Base-by-base conservation (phyloP, 1,140 invertebrate species). In the Telenomus remus region DNA sequence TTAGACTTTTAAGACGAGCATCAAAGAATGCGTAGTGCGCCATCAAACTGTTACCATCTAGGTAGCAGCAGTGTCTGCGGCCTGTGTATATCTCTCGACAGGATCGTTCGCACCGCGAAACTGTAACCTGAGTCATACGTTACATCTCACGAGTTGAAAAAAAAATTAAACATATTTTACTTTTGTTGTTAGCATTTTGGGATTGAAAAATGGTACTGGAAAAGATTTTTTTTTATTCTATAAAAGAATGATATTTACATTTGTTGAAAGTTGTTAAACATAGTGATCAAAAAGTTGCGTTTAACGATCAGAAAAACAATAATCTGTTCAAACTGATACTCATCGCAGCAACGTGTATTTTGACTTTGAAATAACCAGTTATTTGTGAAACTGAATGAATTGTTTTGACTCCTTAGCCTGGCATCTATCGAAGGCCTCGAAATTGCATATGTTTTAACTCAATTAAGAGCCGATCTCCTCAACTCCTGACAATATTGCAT, bases 21-120 rank as follows among this genome's bases (percentile, higher is more conserved):
- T 72, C 65, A 65, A 73, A 57, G 42, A 59, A 56, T 49, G 59
- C 55, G 43, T 57, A 12, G 68, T 19, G 6, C 47, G 37, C 42
- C 68, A 64, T 72, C 69, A 64, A 47, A 65, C 54, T 64, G 69
- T 72, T 65, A 43, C 47, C 60, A 72, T 72, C 60, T 50, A 65
- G 60, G 64, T 65, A 60, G 60, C 14, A 12, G 19, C 19, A 4
- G 19, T 59, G 54, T 42, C 57, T 44, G 60, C 80, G 80, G 76
- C 76, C 81, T 53, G 51, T 69, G 72, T 82, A 78, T 83, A 84
- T 85, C 82, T 84, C 59, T 84, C 78, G 75, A 49, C 78, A 79
- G 64, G 78, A 84, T 84, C 82, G 78, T 78, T 76, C 76, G 71
- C 71, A 72, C 60, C 53, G 64, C 55, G 68, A 69, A 56, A 71